These are phyloP conservation scores for Abramis brama DNA, from an alignment of 2,113 vertebrate species.

Conservation along the genomic window DNA sequence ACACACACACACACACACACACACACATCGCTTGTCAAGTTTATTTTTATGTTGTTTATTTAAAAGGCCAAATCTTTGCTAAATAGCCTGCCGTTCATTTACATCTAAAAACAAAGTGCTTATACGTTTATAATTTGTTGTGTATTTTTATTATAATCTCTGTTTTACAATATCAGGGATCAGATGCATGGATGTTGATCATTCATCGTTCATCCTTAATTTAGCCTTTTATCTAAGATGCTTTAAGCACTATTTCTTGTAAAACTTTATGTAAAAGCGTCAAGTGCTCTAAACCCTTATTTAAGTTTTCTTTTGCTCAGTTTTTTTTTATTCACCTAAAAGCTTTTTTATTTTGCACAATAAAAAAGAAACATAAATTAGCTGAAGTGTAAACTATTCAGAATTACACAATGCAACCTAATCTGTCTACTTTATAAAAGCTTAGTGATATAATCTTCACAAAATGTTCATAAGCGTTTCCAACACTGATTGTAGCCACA, in stretches of 20 bases:
- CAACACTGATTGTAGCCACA: constrained; percentile 12
- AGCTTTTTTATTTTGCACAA: neutral
- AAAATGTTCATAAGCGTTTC: constrained; percentile 63
- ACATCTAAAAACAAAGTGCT: neutral
- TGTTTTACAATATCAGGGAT: neutral
- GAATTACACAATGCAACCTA: constrained; percentile 70
- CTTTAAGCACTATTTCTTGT: neutral
- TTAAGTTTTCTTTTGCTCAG: neutral
- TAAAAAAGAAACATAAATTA: neutral
- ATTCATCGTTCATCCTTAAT: neutral
- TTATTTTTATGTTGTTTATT: neutral
- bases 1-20: constrained; percentile 34
- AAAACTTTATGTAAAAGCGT: neutral
- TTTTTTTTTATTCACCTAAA: neutral
- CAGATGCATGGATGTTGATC: neutral
- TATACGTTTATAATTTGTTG: neutral
- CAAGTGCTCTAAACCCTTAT: neutral
- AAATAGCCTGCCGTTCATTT: neutral
- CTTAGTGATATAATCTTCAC: constrained; percentile 64
- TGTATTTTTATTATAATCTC: neutral
- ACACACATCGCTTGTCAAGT: neutral
- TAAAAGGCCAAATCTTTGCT: neutral
- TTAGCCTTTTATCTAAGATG: constrained; percentile 2
- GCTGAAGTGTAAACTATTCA: constrained; percentile 70
- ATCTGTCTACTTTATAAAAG: constrained; percentile 77